These are phyloP conservation scores for Ceyx cyanopectus DNA, from an alignment of 2,113 vertebrate species.

Conservation along the genomic window DNA sequence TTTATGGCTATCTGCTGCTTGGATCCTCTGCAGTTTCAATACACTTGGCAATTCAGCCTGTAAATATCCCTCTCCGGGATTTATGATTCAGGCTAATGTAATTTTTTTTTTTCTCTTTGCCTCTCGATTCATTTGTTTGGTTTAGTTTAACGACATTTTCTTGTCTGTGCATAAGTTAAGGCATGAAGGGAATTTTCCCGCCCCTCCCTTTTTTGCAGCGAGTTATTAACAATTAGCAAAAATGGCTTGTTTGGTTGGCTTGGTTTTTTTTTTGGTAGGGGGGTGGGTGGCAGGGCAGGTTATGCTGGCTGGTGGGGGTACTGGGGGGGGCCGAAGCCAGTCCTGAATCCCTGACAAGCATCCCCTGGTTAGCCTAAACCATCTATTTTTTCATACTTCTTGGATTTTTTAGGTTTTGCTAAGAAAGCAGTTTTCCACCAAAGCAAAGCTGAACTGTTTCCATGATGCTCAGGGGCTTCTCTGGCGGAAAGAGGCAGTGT, in stretches of 20 bases:
- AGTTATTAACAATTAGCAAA: not conserved
- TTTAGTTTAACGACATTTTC: slow-evolving; percentile 7
- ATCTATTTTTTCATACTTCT: not conserved
- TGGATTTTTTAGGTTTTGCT: not conserved
- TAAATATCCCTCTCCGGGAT: slow-evolving; percentile 25
- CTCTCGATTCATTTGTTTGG: slow-evolving; percentile 26
- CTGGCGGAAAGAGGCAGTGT: not conserved
- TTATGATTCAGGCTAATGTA: slow-evolving; percentile 18
- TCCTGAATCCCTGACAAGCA: not conserved
- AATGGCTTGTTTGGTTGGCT: not conserved
- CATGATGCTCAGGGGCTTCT: not conserved
- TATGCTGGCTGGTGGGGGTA: not conserved
- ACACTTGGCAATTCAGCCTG: slow-evolving; percentile 38
- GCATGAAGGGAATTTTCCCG: not conserved
- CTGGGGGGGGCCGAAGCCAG: not conserved
- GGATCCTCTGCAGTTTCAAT: slow-evolving; percentile 20
- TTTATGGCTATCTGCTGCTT: slow-evolving; percentile 24
- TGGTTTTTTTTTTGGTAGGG: not conserved
- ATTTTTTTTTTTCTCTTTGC: not conserved
- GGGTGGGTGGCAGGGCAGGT: no score
- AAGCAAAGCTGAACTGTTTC: not conserved
- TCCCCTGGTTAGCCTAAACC: not conserved
- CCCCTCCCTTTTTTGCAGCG: not conserved
- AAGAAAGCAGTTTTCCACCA: not conserved
- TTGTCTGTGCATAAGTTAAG: not conserved